Conservation (phyloP, 2,888 invertebrate genomes). For the Aspidiotus rigidus region DNA sequence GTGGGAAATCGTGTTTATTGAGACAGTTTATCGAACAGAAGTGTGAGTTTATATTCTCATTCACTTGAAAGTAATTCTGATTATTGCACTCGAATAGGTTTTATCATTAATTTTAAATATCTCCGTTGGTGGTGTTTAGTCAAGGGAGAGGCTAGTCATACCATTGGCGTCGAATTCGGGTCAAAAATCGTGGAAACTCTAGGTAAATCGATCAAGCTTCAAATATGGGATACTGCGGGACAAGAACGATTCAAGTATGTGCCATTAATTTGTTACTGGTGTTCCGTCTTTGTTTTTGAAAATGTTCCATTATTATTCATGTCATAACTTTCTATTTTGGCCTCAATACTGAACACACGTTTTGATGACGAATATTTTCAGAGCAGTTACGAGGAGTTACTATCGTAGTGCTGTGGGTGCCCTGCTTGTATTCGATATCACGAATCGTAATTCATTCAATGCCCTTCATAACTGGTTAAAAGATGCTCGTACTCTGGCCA, state of each 20-base stretch:
- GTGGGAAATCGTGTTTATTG: slow-evolving; percentile 71
- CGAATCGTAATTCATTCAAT: slow-evolving; percentile 85
- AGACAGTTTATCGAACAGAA: slow-evolving; percentile 78
- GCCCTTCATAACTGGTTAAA: slow-evolving; percentile 77
- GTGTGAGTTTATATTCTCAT: slow-evolving; percentile 52
- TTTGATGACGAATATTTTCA: slow-evolving; percentile 40
- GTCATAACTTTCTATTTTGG: background rate
- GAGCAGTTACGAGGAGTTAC: slow-evolving; percentile 64
- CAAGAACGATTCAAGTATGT: slow-evolving; percentile 45
- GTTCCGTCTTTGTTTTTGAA: background rate
- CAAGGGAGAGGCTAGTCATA: slow-evolving; percentile 73
- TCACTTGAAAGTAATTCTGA: background rate
- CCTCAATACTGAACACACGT: background rate
- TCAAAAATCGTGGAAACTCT: slow-evolving; percentile 73
- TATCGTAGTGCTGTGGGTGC: slow-evolving; percentile 88
- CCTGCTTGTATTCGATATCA: slow-evolving; percentile 79
- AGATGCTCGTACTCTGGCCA: slow-evolving; percentile 69
- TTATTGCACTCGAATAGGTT: background rate
- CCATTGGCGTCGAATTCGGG: slow-evolving; percentile 81
- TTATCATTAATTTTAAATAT: background rate
- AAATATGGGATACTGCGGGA: slow-evolving; percentile 40
- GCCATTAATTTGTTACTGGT: background rate
- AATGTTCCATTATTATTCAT: background rate
- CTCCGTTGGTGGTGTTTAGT: slow-evolving; percentile 47
- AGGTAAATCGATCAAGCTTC: slow-evolving; percentile 67